Conservation (phyloP, 1,140 invertebrate species). For the Pseudobourletiella spinata region DNA sequence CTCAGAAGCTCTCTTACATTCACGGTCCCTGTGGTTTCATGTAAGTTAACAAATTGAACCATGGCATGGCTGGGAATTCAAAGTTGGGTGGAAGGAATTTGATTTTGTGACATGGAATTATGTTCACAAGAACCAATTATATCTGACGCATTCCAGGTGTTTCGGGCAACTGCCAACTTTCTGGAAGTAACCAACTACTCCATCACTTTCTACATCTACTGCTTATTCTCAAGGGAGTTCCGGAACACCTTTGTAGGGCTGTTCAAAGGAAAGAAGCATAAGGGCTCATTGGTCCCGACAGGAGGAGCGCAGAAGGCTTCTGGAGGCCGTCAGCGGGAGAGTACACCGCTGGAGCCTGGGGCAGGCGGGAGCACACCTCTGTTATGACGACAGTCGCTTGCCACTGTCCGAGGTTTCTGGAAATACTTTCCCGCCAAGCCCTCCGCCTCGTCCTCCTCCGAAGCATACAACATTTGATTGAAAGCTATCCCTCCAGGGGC, state of each 20-base stretch:
- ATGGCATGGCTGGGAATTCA: no score
- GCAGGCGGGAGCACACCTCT: constrained; percentile 17
- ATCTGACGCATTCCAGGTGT: no score
- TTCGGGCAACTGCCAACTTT: constrained; percentile 61
- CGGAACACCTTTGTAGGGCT: constrained; percentile 54
- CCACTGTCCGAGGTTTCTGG: constrained; percentile 18
- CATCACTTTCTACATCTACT: constrained; percentile 70
- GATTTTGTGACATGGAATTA: no score
- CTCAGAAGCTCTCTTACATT: constrained; percentile 50
- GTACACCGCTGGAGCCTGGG: constrained; percentile 1
- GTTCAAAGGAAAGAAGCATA: constrained; percentile 10
- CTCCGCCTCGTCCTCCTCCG: constrained; percentile 12
- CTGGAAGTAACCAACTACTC: constrained; percentile 66
- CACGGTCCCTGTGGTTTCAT: constrained; percentile 52
- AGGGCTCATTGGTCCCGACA: constrained; percentile 1
- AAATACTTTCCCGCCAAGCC: constrained; percentile 18
- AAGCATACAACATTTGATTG: constrained; percentile 16
- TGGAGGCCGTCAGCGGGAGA: constrained; percentile 10
- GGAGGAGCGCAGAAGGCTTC: constrained; percentile 5
- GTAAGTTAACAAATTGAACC: constrained; percentile 43
- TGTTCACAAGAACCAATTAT: no score
- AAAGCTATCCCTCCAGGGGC: no score
- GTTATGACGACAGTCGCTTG: constrained; percentile 21
- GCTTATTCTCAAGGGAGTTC: constrained; percentile 64
- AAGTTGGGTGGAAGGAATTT: no score